These are phyloP conservation scores for Erpetoichthys calabaricus DNA, from an alignment of 2,797 vertebrate genomes.

Conservation along the genomic window DNA sequence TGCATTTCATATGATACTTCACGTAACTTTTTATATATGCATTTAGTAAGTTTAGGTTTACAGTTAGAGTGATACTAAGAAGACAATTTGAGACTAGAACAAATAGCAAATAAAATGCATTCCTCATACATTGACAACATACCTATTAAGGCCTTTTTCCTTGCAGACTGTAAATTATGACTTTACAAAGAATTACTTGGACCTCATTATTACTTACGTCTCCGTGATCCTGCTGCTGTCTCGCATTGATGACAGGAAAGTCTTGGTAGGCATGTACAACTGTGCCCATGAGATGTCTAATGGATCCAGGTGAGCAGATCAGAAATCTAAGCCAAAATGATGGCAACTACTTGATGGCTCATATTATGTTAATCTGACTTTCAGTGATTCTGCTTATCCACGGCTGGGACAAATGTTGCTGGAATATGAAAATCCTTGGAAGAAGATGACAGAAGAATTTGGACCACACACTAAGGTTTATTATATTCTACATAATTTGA, in stretches of 20 bases:
- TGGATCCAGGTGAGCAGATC: slow-evolving; percentile 52
- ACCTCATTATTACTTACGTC: slow-evolving; percentile 75
- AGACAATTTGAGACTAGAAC: not conserved
- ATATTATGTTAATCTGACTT: not conserved
- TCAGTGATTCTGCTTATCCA: slow-evolving; percentile 71
- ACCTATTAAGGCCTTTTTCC: not conserved
- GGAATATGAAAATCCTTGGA: slow-evolving; percentile 80
- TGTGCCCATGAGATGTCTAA: slow-evolving; percentile 80
- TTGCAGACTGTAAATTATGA: slow-evolving; percentile 73
- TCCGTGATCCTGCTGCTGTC: slow-evolving; percentile 73
- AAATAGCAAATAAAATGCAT: not conserved
- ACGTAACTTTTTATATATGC: no score
- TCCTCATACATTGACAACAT: not conserved
- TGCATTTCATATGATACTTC: no score
- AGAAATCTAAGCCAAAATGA: not conserved
- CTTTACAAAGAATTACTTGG: slow-evolving; percentile 80
- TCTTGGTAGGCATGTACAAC: slow-evolving; percentile 75
- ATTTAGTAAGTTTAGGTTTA: no score
- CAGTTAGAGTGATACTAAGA: not conserved
- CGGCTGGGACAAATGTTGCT: slow-evolving; percentile 80
- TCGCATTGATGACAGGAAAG: slow-evolving; percentile 75
- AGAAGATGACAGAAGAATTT: slow-evolving; percentile 83
- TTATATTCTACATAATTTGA: no score
- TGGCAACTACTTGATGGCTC: no score
- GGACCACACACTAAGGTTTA: slow-evolving; percentile 83